Base-by-base conservation (phyloP, 2,797 vertebrate species). In the Alca torda region DNA sequence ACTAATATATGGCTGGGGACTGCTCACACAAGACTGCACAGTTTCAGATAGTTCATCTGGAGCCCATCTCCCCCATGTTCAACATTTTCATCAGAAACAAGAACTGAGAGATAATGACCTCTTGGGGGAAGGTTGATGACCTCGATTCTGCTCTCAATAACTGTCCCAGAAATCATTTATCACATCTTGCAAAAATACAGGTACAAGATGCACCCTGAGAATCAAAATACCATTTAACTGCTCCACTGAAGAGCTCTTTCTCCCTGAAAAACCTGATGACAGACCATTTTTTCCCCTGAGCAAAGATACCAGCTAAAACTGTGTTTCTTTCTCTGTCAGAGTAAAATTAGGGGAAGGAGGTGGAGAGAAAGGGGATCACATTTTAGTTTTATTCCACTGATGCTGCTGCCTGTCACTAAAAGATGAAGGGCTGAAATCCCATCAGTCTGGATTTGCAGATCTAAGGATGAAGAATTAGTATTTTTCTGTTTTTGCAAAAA, bases 371-470 rank as follows among this genome's bases (percentile, higher is more conserved):
- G 68, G 81, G 92, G 86, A 97, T 97, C 94, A 92, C 63, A 87
- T 92, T 95, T 95, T 91, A 83, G 96, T 95, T 96, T 95, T 94
- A 96, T 96, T 96, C 92, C 88, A 96, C 92, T 89, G 93, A 91
- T 93, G 96, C 60, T 95, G 82, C 96, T 72, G 93, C 95, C 94
- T 95, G 95, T 96, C 96, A 95, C 88, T 96, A 94, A 95, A 95
- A 95, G 95, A 97, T 96, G 96, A 97, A 97, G 95, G 65, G 84
- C 90, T 94, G 90, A 97, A 97, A 96, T 97, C 96, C 96, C 96
- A 93, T 97, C 96, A 95, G 92, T 96, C 94, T 97, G 96, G 96
- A 97, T 97, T 97, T 97, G 84, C 90, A 97, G 96, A 97, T 95
- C 95, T 93, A 73, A 97, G 96, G 92, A 89, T 78, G 95, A 96